Conservation (phyloP, 2,888 invertebrate species). For the Microchrysa polita region DNA sequence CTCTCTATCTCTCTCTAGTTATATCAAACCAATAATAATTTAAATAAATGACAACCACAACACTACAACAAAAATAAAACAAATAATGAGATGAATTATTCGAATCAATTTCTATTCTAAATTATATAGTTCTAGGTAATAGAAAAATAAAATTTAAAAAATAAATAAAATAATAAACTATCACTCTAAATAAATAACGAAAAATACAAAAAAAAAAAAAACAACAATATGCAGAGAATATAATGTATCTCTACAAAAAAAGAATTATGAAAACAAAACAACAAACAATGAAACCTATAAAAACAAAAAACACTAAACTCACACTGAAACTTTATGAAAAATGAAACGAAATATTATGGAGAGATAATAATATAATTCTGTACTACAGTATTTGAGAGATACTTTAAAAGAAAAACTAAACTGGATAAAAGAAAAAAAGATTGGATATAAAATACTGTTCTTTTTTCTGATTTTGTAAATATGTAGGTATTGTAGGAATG, state of each 20-base stretch:
- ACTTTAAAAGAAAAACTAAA: background rate
- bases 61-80: background rate
- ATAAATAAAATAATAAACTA: no score
- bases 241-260: background rate
- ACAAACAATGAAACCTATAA: no score
- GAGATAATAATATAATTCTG: background rate
- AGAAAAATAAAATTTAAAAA: no score
- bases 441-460: slow-evolving; percentile 9
- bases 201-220: background rate
- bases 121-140: slow-evolving; percentile 1
- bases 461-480: slow-evolving; percentile 17
- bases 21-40: background rate
- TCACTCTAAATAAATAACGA: background rate
- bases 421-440: slow-evolving; percentile 4
- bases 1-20: no score
- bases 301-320: no score
- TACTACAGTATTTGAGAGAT: background rate
- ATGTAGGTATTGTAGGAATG: slow-evolving; percentile 29
- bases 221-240: background rate
- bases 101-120: slow-evolving; percentile 11
- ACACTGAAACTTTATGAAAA: no score
- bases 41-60: background rate
- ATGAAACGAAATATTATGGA: no score
- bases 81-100: background rate
- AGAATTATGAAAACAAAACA: background rate